Percentiles rank a stretch among this genome's conserved stretches.
Conservation (phyloP, 1,140 invertebrate species). For the Coelopa frigida region DNA sequence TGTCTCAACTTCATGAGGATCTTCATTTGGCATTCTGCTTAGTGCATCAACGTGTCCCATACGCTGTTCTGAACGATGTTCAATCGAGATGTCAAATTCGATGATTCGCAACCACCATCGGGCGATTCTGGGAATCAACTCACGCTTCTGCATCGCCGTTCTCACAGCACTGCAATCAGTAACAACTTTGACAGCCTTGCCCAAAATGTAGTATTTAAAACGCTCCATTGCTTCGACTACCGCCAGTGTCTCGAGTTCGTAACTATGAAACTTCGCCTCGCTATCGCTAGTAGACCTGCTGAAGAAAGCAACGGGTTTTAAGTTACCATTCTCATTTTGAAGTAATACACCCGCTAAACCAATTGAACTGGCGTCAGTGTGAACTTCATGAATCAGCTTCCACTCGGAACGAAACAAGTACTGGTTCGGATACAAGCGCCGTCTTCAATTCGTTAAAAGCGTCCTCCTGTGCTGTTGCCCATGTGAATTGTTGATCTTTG, state of each 20-base stretch:
- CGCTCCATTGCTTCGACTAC: constrained; percentile 9
- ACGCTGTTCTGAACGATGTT: neutral
- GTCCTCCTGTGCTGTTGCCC: constrained; percentile 23
- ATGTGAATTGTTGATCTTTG: constrained; percentile 20
- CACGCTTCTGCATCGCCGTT: constrained; percentile 24
- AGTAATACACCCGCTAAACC: constrained; percentile 27
- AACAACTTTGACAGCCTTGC: constrained; percentile 37
- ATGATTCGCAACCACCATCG: neutral
- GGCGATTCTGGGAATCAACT: constrained; percentile 2
- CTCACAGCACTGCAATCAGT: constrained; percentile 36
- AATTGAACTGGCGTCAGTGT: constrained; percentile 30
- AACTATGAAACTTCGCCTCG: constrained; percentile 29
- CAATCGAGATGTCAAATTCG: neutral
- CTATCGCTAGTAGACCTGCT: constrained; percentile 14
- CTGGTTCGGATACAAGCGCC: constrained; percentile 17
- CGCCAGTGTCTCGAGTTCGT: constrained; percentile 23
- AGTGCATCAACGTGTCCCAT: constrained; percentile 7
- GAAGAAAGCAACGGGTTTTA: constrained; percentile 14
- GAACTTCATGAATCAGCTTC: constrained; percentile 20
- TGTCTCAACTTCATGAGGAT: no score
- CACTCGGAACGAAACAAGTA: constrained; percentile 1
- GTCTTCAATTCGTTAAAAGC: constrained; percentile 28
- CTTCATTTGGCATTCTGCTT: neutral
- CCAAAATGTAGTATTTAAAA: constrained; percentile 35
- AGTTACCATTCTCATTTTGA: constrained; percentile 15